phyloP scores from a whole-genome alignment of 2,113 vertebrate species.

The Triplophysa rosa region DNA sequence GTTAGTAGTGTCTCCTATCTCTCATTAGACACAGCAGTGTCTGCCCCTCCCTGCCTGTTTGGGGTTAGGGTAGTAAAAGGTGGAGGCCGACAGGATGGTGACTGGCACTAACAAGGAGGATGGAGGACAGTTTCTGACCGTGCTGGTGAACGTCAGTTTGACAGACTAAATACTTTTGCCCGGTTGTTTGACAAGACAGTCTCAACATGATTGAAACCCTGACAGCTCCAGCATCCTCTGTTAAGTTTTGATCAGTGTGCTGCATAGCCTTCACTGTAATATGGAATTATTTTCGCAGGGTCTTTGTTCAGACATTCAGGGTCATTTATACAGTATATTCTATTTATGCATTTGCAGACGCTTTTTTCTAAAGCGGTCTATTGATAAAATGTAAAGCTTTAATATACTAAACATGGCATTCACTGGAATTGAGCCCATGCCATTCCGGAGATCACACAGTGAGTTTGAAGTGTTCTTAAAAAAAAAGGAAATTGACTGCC shows the following conservation, averaged over 20 bases:
- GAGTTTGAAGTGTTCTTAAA: too few relatives aligned
- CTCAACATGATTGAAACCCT: background rate
- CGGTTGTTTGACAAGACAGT: slow-evolving; percentile 19
- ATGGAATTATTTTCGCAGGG: too few relatives aligned
- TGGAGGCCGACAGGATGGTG: background rate
- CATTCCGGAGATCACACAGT: too few relatives aligned
- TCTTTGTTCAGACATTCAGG: too few relatives aligned
- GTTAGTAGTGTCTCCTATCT: background rate
- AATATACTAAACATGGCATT: too few relatives aligned
- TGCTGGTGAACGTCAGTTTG: slow-evolving; percentile 33
- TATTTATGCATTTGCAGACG: too few relatives aligned
- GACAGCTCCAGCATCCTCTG: background rate
- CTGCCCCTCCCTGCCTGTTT: slow-evolving; percentile 22
- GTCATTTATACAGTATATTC: too few relatives aligned
- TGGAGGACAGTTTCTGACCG: slow-evolving; percentile 37
- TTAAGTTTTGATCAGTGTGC: background rate
- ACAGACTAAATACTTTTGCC: slow-evolving; percentile 38
- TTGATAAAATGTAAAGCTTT: too few relatives aligned
- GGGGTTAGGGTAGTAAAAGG: background rate
- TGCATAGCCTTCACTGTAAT: background rate
- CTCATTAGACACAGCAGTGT: slow-evolving; percentile 23
- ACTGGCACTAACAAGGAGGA: slow-evolving; percentile 48
- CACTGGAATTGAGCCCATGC: too few relatives aligned
- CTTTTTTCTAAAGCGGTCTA: too few relatives aligned
- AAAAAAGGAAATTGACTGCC: too few relatives aligned